Evolutionary conservation across 2,113 vertebrate species (phyloP), one percentile per base, ranked within the genome.

Genomic region (Syngnathus typhle): DNA sequence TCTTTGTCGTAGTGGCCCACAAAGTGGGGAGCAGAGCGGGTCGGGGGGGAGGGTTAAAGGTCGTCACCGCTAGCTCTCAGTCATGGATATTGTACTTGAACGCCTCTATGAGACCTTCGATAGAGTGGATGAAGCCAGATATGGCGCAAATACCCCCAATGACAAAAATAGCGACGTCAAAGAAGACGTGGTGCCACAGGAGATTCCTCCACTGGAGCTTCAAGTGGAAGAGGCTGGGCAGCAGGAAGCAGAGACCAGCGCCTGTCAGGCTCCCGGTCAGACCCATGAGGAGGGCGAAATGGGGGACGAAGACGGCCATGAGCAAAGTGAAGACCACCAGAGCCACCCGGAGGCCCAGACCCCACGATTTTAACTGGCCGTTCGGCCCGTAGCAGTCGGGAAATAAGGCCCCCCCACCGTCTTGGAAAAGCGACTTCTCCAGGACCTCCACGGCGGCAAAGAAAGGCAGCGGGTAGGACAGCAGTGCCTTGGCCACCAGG

Each of bases 131-230:
- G 87, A 99, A 98, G 64, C 97, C 97, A 0, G 97, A 99, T 81
- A 99, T 88, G 27, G 94, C 96, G 92, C 96, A 98, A 91, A 99
- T 98, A 75, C 95, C 95, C 36, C 97, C 97, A 88, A 99, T 98
- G 87, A 98, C 96, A 43, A 99, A 99, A 89, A 99, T 99, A 79
- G 96, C 90, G 1, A 98, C 96, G 36, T 99, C 97, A 39, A 99
- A 99, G 93, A 99, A 98, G 69, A 99, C 97, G 12, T 99, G 97
- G 85, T 99, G 97, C 97, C 97, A 99, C 68, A 93, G 88, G 69
- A 99, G 92, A 91, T 98, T 95, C 85, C 97, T 93, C 97, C 97
- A 99, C 80, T 95, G 84, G 55, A 99, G 92, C 84, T 94, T 96
- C 77, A 99, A 93, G 88, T 99, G 97, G 90, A 99, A 99, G 86